A percentile compares a stretch with the other conserved stretches of the same genome.
Conservation (phyloP, 2,888 invertebrate species). For the Aphodius sticticus region DNA sequence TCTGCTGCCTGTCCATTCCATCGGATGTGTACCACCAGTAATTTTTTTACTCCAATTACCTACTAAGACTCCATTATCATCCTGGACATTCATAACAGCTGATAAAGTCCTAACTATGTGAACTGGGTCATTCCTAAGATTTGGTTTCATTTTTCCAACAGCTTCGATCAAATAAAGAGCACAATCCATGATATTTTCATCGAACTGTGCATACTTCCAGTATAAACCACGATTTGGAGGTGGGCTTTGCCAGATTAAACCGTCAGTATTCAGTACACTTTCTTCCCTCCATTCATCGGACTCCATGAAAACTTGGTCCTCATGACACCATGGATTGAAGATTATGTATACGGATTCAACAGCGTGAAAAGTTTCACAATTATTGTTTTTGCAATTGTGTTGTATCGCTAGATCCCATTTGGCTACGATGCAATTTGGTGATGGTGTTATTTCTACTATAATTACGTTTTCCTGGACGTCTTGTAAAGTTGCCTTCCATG, state of each 20-base stretch:
- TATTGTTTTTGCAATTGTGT: conserved; percentile 49
- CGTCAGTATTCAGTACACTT: conserved; percentile 75
- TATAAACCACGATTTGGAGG: conserved; percentile 73
- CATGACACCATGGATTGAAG: conserved; percentile 81
- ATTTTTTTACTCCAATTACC: conserved; percentile 87
- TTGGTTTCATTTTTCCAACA: conserved; percentile 66
- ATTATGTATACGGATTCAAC: conserved; percentile 76
- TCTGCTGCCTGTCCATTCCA: conserved; percentile 85
- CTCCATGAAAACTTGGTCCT: conserved; percentile 75
- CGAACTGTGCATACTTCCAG: conserved; percentile 81
- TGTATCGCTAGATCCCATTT: conserved; percentile 36
- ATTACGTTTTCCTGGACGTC: conserved; percentile 69
- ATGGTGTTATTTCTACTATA: conserved; percentile 68
- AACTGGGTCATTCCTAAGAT: conserved; percentile 77
- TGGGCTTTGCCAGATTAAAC: conserved; percentile 79
- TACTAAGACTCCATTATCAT: conserved; percentile 81
- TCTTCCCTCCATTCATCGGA: conserved; percentile 72
- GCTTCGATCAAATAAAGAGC: conserved; percentile 71
- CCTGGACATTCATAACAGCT: conserved; percentile 82
- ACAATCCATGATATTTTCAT: conserved; percentile 72
- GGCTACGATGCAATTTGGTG: conserved; percentile 61
- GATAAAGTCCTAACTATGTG: conserved; percentile 77
- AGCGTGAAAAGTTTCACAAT: conserved; percentile 66
- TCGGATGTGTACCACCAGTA: conserved; percentile 80
- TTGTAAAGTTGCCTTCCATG: conserved; percentile 80